These are phyloP conservation scores for Drosophila yakuba DNA, from an alignment of 1,140 invertebrate species.

Conservation along the genomic window DNA sequence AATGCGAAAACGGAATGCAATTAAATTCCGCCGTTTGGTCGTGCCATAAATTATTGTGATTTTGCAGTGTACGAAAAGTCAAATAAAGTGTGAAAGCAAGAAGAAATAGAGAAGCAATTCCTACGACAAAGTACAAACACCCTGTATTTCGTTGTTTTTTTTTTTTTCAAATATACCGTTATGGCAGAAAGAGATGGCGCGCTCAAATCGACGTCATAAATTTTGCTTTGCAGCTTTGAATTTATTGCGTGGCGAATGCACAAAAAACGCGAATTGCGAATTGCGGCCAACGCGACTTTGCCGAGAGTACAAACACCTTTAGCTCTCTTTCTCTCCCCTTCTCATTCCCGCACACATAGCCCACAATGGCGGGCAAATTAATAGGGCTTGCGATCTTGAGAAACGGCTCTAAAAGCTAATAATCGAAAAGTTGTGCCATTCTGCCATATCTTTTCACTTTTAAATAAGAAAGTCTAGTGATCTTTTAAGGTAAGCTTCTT, in stretches of 20 bases:
- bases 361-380: not conserved
- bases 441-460: no score
- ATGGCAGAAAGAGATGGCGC: conserved; percentile 51
- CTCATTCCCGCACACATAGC: not conserved
- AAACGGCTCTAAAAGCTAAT: no score
- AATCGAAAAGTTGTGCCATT: no score
- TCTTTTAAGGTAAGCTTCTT: no score
- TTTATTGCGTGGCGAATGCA: conserved; percentile 64
- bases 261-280: conserved; percentile 33
- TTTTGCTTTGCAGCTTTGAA: conserved; percentile 59
- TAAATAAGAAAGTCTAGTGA: no score
- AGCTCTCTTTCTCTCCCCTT: not conserved
- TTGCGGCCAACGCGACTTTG: conserved; percentile 55
- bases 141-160: conserved; percentile 24
- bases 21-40: conserved; percentile 57
- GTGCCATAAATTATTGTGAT: conserved; percentile 74
- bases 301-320: conserved; percentile 31
- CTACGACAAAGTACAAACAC: conserved; percentile 25
- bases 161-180: conserved; percentile 57
- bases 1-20: conserved; percentile 68
- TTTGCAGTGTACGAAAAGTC: conserved; percentile 25
- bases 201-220: conserved; percentile 55
- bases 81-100: conserved; percentile 49
- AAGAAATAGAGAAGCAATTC: conserved; percentile 52
- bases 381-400: not conserved